Conservation (phyloP, 92 coral and sea anemone species). For the Anthopleura xanthogrammica region DNA sequence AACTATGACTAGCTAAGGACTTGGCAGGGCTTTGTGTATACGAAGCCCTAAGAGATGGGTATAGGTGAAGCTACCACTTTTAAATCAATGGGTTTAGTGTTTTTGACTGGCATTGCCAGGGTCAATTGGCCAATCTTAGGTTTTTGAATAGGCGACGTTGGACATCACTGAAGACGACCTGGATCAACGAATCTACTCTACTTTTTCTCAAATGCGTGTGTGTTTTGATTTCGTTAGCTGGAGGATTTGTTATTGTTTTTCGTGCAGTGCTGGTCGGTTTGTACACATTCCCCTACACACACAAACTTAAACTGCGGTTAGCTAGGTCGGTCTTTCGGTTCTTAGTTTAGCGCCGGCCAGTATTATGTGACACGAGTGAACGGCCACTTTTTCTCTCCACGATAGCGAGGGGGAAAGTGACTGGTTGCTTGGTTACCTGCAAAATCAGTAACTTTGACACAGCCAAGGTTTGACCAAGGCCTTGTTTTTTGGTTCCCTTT, state of each 20-base stretch:
- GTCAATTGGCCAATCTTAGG: background rate
- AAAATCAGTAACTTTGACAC: background rate
- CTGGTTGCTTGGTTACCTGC: background rate
- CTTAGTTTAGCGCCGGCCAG: background rate
- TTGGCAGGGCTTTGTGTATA: background rate
- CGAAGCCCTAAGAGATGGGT: background rate
- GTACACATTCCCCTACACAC: background rate
- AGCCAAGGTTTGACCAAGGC: background rate
- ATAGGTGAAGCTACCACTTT: background rate
- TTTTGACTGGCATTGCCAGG: background rate
- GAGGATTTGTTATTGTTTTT: background rate
- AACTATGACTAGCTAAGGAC: background rate
- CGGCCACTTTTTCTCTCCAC: background rate
- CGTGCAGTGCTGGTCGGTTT: background rate
- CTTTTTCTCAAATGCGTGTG: too few species aligned
- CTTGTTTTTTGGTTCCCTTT: background rate
- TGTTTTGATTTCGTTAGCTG: background rate
- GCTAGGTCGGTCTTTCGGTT: background rate
- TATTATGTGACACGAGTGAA: background rate
- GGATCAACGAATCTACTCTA: background rate
- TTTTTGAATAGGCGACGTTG: too few species aligned
- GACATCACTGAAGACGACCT: background rate
- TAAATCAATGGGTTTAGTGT: background rate
- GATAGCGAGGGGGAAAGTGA: background rate
- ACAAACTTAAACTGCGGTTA: background rate